These are phyloP conservation scores for Thymelicus acteon DNA, from an alignment of 2,888 invertebrate species.

Conservation along the genomic window DNA sequence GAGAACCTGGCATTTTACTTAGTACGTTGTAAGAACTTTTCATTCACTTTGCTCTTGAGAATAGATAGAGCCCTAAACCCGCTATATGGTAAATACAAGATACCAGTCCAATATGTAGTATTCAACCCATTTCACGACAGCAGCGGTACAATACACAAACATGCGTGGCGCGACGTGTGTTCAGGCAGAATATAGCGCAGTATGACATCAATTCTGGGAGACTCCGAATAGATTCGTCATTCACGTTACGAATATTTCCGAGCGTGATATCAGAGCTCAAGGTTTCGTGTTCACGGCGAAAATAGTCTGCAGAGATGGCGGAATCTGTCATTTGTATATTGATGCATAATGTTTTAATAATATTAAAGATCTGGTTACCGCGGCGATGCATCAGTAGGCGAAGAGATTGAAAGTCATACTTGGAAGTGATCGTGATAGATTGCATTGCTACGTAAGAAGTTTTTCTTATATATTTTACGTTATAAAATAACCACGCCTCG, in stretches of 20 bases:
- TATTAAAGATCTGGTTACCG: neutral
- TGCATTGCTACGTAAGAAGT: too few species aligned
- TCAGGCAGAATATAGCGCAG: slow-evolving; percentile 2
- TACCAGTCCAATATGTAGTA: neutral
- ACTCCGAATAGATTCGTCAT: slow-evolving; percentile 25
- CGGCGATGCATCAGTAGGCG: neutral
- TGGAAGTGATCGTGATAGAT: too few species aligned
- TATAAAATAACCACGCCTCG: too few species aligned
- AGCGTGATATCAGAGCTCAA: slow-evolving; percentile 31
- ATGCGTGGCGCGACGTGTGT: neutral
- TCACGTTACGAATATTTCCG: slow-evolving; percentile 23
- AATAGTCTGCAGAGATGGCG: slow-evolving; percentile 24
- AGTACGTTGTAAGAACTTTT: too few species aligned
- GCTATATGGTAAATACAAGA: neutral
- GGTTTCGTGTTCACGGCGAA: slow-evolving; percentile 26
- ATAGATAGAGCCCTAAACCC: too few species aligned
- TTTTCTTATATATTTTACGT: too few species aligned
- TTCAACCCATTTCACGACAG: neutral
- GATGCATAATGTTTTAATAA: slow-evolving; percentile 1
- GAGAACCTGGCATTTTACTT: too few species aligned
- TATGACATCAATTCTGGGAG: slow-evolving; percentile 8
- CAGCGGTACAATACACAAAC: neutral
- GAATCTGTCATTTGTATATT: slow-evolving; percentile 12
- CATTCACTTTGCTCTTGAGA: too few species aligned
- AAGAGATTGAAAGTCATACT: too few species aligned